phyloP scores from a whole-genome alignment of 2,888 invertebrate species.

The Cotesia congregata region DNA sequence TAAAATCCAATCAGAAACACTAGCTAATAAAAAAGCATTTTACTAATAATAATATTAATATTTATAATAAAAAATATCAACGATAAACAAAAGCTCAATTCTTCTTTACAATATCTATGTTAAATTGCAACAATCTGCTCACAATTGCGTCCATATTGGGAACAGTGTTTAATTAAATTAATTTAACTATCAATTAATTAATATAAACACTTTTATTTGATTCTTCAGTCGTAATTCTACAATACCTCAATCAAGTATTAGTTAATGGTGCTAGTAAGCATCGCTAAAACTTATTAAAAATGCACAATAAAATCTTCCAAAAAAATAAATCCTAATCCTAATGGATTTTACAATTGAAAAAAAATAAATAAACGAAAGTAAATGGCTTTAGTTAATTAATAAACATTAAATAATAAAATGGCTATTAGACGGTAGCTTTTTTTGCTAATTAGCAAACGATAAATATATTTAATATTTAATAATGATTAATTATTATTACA shows the following conservation, averaged over 20 bases:
- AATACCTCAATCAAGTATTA: slow-evolving; percentile 12
- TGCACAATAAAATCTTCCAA: slow-evolving; percentile 13
- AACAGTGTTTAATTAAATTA: slow-evolving; percentile 9
- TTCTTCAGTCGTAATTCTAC: neutral
- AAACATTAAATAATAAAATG: neutral
- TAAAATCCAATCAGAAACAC: slow-evolving; percentile 12
- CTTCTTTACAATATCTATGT: slow-evolving; percentile 18
- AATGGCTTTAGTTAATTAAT: slow-evolving; percentile 1
- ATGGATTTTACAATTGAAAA: slow-evolving; percentile 6
- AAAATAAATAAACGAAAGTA: slow-evolving; percentile 4
- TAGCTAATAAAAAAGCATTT: neutral
- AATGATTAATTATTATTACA: neutral
- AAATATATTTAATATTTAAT: neutral
- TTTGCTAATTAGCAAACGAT: neutral
- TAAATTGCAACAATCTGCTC: slow-evolving; percentile 16
- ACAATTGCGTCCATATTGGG: slow-evolving; percentile 25
- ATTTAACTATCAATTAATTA: neutral
- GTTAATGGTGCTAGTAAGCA: slow-evolving; percentile 4
- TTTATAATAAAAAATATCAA: slow-evolving; percentile 10
- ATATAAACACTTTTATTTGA: neutral
- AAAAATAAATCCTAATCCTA: neutral
- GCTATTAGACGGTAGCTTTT: neutral
- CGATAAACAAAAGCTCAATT: slow-evolving; percentile 44
- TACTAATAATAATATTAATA: neutral
- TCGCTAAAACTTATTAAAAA: neutral